phyloP scores from a whole-genome alignment of 1,140 invertebrate genomes.

The Cherax quadricarinatus region DNA sequence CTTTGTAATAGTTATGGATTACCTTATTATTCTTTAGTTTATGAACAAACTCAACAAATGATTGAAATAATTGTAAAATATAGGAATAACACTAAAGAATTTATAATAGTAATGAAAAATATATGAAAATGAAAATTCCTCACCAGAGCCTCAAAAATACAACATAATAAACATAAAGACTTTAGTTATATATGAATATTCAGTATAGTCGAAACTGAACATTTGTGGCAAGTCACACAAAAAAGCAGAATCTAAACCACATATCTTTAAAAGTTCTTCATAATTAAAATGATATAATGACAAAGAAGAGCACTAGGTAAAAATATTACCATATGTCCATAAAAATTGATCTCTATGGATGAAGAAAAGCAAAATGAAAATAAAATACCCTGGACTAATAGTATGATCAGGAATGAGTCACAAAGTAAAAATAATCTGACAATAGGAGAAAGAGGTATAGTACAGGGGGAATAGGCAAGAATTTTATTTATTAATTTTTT shows the following conservation, averaged over 20 bases:
- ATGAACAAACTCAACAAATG: too few species aligned
- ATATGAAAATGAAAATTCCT: too few species aligned
- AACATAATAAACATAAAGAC: too few species aligned
- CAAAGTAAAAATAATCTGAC: neutral
- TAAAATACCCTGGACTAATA: neutral
- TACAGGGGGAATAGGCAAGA: constrained; percentile 24
- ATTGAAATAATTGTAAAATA: too few species aligned
- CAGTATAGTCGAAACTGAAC: too few species aligned
- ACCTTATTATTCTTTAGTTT: too few species aligned
- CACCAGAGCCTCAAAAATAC: too few species aligned
- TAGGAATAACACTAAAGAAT: too few species aligned
- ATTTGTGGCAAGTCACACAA: neutral
- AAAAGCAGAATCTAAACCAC: neutral
- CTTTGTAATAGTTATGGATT: too few species aligned
- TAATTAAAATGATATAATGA: neutral
- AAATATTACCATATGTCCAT: neutral
- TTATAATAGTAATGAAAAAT: too few species aligned
- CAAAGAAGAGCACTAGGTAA: neutral
- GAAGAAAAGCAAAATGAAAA: neutral
- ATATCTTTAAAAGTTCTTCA: neutral
- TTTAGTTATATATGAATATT: too few species aligned
- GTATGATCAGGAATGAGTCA: neutral
- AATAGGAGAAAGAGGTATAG: constrained; percentile 15
- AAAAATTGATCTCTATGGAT: neutral
- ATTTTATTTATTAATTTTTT: constrained; percentile 2